phyloP scores from a whole-genome alignment of 2,797 vertebrate species.

The Clarias pachynema region DNA sequence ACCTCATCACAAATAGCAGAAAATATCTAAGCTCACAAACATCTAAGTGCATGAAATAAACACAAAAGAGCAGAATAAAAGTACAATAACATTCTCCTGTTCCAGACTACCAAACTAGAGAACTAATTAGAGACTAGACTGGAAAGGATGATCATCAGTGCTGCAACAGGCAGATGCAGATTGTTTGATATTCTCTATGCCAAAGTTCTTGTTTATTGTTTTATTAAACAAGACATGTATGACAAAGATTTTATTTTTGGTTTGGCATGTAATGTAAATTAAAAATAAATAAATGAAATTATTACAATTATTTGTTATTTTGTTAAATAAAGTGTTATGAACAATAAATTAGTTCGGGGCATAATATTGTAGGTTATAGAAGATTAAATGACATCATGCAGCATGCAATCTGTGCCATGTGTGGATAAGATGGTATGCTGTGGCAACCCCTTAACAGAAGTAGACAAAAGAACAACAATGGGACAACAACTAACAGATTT shows the following conservation, averaged over 20 bases:
- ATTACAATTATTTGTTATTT: too few relatives aligned
- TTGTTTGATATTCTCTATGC: not conserved
- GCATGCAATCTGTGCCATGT: too few relatives aligned
- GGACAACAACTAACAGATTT: not conserved
- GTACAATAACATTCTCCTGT: slow-evolving; percentile 50
- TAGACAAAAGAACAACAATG: too few relatives aligned
- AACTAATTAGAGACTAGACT: slow-evolving; percentile 56
- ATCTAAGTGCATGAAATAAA: not conserved
- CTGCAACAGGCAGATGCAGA: not conserved
- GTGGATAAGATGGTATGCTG: too few relatives aligned
- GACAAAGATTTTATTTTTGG: not conserved
- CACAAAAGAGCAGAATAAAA: slow-evolving; percentile 16
- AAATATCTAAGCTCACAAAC: slow-evolving; percentile 3
- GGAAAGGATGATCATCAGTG: slow-evolving; percentile 36
- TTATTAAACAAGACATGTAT: not conserved
- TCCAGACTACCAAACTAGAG: slow-evolving; percentile 35
- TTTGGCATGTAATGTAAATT: not conserved
- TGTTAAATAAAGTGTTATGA: not conserved
- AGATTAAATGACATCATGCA: too few relatives aligned
- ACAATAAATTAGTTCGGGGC: not conserved
- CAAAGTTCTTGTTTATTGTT: not conserved
- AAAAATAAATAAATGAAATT: not conserved
- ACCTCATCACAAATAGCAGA: not conserved
- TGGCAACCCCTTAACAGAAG: too few relatives aligned
- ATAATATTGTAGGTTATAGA: not conserved